phyloP scores from a whole-genome alignment of 2,888 invertebrate genomes.

The Acheta domesticus region DNA sequence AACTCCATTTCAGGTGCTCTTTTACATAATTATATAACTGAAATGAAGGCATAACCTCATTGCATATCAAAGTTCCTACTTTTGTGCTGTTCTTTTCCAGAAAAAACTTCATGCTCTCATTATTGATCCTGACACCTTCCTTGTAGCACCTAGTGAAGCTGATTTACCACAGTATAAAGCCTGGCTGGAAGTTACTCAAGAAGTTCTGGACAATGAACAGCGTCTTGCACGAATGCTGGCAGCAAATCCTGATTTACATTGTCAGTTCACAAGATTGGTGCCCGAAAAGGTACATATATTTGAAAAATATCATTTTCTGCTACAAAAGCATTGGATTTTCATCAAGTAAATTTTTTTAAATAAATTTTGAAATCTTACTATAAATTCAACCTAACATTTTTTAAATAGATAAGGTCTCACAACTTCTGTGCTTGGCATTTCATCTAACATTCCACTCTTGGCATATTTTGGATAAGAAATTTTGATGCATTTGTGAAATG shows the following conservation, averaged over 20 bases:
- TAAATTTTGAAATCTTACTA: no score
- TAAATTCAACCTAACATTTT: no score
- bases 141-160: slow-evolving; percentile 60
- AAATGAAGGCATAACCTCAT: neutral
- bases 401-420: no score
- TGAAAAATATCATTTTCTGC: slow-evolving; percentile 32
- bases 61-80: neutral
- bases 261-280: slow-evolving; percentile 65
- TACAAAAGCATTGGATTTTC: no score
- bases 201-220: slow-evolving; percentile 52
- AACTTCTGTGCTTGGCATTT: no score
- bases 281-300: slow-evolving; percentile 52
- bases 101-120: slow-evolving; percentile 66
- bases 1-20: slow-evolving; percentile 55
- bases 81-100: neutral
- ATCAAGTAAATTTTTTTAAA: no score
- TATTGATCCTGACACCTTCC: slow-evolving; percentile 68
- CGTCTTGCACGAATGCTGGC: slow-evolving; percentile 60
- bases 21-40: neutral
- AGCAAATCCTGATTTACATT: slow-evolving; percentile 56
- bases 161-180: slow-evolving; percentile 55
- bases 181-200: slow-evolving; percentile 57
- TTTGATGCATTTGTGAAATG: no score
- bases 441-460: no score
- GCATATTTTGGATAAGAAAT: no score